Percentiles rank a stretch among this genome's conserved stretches.
Conservation (phyloP, 1,140 invertebrate genomes). For the Neuroterus valhalla region DNA sequence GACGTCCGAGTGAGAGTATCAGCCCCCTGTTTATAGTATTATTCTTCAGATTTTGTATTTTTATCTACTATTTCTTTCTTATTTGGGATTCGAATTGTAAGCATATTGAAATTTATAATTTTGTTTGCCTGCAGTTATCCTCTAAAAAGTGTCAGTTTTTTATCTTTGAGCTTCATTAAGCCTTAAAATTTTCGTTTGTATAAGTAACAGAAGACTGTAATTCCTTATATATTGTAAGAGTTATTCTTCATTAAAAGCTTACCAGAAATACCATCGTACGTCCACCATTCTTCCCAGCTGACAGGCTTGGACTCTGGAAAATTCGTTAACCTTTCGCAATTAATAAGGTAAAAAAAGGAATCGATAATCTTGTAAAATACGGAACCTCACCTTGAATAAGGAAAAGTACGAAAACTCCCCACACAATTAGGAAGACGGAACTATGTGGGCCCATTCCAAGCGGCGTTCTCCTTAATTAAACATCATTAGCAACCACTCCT, state of each 20-base stretch:
- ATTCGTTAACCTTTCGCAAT: conserved; percentile 32
- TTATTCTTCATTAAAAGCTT: conserved; percentile 65
- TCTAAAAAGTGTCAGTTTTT: too few relatives aligned
- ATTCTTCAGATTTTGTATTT: too few relatives aligned
- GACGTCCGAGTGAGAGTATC: too few relatives aligned
- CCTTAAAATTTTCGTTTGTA: too few relatives aligned
- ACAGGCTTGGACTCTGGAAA: conserved; percentile 75
- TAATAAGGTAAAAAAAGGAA: background rate
- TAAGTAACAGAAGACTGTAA: too few relatives aligned
- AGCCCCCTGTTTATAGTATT: too few relatives aligned
- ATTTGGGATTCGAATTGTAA: too few relatives aligned
- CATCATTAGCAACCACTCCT: conserved; percentile 68
- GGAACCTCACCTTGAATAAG: conserved; percentile 70
- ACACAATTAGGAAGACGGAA: conserved; percentile 72
- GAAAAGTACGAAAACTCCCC: conserved; percentile 70
- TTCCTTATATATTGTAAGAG: too few relatives aligned
- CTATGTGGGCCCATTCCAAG: conserved; percentile 72
- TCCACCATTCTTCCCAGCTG: conserved; percentile 96
- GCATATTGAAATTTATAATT: too few relatives aligned
- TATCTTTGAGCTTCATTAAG: too few relatives aligned
- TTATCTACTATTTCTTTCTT: too few relatives aligned
- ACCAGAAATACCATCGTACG: conserved; percentile 95
- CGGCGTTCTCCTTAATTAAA: conserved; percentile 69
- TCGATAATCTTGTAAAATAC: conserved; percentile 31
- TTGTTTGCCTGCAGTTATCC: too few relatives aligned